phyloP scores from a whole-genome alignment of 2,113 vertebrate genomes.

The Peromyscus maniculatus region DNA sequence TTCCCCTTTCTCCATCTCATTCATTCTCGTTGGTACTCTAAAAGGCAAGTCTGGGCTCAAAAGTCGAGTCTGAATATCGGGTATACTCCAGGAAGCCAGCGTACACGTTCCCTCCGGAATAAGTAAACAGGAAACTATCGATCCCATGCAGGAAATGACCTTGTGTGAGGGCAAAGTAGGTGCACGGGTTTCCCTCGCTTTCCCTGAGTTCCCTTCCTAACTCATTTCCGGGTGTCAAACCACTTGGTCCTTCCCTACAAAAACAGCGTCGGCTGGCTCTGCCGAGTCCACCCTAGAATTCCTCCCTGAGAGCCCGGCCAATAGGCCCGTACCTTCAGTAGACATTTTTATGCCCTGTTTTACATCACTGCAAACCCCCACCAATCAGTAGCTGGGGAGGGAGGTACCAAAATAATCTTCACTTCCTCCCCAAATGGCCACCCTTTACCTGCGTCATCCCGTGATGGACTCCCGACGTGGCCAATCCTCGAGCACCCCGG shows the following conservation, averaged over 20 bases:
- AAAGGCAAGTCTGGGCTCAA: neutral
- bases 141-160: conserved; percentile 73
- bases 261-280: neutral
- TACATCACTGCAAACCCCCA: conserved; percentile 12
- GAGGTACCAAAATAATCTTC: conserved; percentile 69
- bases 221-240: conserved; percentile 71
- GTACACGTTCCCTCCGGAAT: neutral
- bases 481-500: conserved; percentile 32
- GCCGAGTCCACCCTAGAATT: neutral
- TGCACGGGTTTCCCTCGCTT: conserved; percentile 15
- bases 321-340: neutral
- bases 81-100: neutral
- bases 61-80: neutral
- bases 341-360: neutral
- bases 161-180: neutral
- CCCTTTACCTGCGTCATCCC: neutral
- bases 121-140: conserved; percentile 79
- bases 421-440: conserved; percentile 73
- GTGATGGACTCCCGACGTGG: conserved; percentile 19
- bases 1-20: neutral
- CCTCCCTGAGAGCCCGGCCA: neutral
- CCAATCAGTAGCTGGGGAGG: conserved; percentile 66
- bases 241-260: neutral
- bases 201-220: neutral
- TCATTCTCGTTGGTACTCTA: neutral